Evolutionary conservation across 2,797 vertebrate species (phyloP).

Genomic region (Coregonus ussuriensis): DNA sequence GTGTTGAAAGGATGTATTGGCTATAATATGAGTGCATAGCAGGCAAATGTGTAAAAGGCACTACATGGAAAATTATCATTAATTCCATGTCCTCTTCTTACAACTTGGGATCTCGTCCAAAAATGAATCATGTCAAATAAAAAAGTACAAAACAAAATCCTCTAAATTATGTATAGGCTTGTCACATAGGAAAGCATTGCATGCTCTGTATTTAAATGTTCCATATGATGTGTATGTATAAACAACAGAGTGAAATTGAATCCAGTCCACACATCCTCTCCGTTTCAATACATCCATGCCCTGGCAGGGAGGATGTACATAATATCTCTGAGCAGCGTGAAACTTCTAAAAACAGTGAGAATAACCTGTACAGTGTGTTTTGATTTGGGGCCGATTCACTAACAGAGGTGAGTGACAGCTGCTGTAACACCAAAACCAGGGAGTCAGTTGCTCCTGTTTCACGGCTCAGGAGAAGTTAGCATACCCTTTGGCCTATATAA

Average conservation of each 20-base stretch:
- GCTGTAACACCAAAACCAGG: slow-evolving; percentile 39
- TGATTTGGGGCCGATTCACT: slow-evolving; percentile 11
- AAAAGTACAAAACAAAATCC: slow-evolving; percentile 13
- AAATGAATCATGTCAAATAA: slow-evolving; percentile 25
- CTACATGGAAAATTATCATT: slow-evolving; percentile 46
- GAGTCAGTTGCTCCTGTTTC: slow-evolving; percentile 58
- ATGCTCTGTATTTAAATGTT: slow-evolving; percentile 18
- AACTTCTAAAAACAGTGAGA: slow-evolving; percentile 37
- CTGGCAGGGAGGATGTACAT: slow-evolving; percentile 16
- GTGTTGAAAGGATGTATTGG: slow-evolving; percentile 63
- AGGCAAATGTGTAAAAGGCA: slow-evolving; percentile 32
- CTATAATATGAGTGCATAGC: slow-evolving; percentile 45
- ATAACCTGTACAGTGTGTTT: slow-evolving; percentile 31
- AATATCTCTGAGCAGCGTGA: slow-evolving; percentile 16
- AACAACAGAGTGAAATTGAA: slow-evolving; percentile 26
- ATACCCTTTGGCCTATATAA: slow-evolving; percentile 76
- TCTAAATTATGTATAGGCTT: slow-evolving; percentile 19
- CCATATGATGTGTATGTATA: slow-evolving; percentile 32
- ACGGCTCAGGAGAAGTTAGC: slow-evolving; percentile 63
- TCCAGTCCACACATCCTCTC: slow-evolving; percentile 2
- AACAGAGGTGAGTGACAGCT: slow-evolving; percentile 48
- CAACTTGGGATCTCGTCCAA: neutral
- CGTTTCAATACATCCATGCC: neutral
- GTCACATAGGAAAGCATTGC: slow-evolving; percentile 7
- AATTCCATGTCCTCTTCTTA: slow-evolving; percentile 25